Conservation (phyloP, 2,888 invertebrate genomes). For the Uropetala carovei region DNA sequence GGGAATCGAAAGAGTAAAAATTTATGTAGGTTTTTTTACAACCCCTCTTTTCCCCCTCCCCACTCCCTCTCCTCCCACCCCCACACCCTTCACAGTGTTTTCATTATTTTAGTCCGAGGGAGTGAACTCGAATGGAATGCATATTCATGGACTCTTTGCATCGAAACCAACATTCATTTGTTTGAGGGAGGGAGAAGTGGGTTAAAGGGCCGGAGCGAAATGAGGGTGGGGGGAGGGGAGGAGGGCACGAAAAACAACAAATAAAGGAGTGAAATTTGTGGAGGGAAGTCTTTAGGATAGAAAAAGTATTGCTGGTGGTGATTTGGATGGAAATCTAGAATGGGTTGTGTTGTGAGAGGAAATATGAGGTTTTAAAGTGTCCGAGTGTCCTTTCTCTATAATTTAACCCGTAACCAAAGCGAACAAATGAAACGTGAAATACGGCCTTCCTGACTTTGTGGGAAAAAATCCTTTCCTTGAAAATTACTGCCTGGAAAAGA, state of each 20-base stretch:
- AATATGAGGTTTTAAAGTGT: not conserved
- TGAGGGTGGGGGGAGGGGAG: not conserved
- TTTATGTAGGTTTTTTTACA: constrained; percentile 14
- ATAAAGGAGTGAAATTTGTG: not conserved
- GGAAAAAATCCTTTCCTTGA: no score
- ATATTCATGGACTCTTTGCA: constrained; percentile 61
- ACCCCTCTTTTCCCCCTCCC: not conserved
- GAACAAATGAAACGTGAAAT: not conserved
- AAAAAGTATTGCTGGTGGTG: constrained; percentile 6
- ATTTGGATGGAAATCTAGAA: constrained; percentile 26
- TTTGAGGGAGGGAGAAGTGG: not conserved
- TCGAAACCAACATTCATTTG: constrained; percentile 35
- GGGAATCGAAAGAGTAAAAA: constrained; percentile 45
- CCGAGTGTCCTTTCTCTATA: not conserved
- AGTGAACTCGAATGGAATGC: not conserved
- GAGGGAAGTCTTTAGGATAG: not conserved
- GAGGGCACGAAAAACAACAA: not conserved
- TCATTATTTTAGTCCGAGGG: constrained; percentile 41
- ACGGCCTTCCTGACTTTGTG: no score
- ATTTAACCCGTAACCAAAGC: constrained; percentile 13
- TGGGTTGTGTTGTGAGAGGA: not conserved
- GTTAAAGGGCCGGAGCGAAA: not conserved
- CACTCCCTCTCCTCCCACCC: not conserved
- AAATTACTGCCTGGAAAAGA: no score
- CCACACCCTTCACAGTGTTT: constrained; percentile 11